These are phyloP conservation scores for Nansenia antarctica DNA, from an alignment of 2,113 vertebrate species.

Conservation along the genomic window DNA sequence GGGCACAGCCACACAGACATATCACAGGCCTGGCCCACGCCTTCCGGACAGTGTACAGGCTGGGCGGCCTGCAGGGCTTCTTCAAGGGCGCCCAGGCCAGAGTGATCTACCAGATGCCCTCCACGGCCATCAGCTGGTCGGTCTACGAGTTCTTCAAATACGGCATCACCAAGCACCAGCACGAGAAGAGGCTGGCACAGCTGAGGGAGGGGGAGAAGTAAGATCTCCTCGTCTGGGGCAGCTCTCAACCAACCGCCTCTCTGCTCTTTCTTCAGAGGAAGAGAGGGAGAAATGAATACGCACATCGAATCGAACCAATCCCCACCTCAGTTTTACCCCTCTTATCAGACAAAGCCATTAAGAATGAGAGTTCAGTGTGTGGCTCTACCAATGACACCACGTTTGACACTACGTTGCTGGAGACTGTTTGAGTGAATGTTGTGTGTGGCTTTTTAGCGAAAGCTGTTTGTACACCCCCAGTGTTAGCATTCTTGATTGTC, in stretches of 20 bases:
- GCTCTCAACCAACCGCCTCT: neutral
- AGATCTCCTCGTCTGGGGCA: neutral
- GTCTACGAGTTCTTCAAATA: constrained; percentile 99
- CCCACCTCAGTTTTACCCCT: constrained; percentile 25
- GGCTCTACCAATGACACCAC: constrained; percentile 25
- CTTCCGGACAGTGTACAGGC: constrained; percentile 98
- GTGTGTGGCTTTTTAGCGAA: neutral
- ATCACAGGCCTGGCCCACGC: constrained; percentile 96
- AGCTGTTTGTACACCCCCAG: neutral
- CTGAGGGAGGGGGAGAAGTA: neutral
- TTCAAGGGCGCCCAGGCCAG: constrained; percentile 95
- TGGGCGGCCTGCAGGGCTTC: constrained; percentile 92
- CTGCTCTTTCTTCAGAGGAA: neutral
- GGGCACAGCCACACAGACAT: constrained; percentile 64
- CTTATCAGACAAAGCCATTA: constrained; percentile 52
- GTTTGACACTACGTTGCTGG: neutral
- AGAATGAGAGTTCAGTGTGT: constrained; percentile 41
- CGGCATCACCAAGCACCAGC: constrained; percentile 90
- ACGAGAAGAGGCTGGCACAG: constrained; percentile 49
- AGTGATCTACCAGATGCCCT: constrained; percentile 98
- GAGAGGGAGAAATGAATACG: constrained; percentile 47
- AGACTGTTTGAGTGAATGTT: too few species aligned
- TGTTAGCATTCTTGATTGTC: neutral
- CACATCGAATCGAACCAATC: constrained; percentile 57
- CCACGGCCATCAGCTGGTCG: constrained; percentile 97